Evolutionary conservation across 1,140 invertebrate species (phyloP).

Genomic region (Papilio helenus): DNA sequence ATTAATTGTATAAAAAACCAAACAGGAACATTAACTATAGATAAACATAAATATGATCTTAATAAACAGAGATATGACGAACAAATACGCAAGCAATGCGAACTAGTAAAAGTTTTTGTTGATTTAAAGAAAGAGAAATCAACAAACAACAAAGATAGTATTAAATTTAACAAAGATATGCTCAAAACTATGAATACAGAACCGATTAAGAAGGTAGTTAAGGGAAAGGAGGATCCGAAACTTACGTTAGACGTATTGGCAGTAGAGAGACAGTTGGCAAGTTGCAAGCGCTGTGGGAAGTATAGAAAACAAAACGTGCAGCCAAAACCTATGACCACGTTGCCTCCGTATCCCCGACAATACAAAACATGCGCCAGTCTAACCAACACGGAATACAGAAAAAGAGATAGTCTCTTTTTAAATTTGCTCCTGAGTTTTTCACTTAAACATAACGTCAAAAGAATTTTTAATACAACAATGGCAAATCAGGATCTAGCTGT

Average conservation of each 20-base stretch:
- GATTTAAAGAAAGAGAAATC: slow-evolving; percentile 34
- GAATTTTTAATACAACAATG: slow-evolving; percentile 72
- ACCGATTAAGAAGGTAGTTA: slow-evolving; percentile 45
- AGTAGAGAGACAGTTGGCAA: slow-evolving; percentile 55
- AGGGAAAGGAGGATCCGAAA: slow-evolving; percentile 50
- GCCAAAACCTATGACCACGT: slow-evolving; percentile 48
- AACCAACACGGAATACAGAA: slow-evolving; percentile 55
- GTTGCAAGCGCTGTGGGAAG: slow-evolving; percentile 71
- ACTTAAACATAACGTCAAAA: slow-evolving; percentile 66
- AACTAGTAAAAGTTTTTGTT: slow-evolving; percentile 22
- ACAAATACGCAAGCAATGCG: slow-evolving; percentile 4
- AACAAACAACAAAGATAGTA: slow-evolving; percentile 10
- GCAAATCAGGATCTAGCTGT: slow-evolving; percentile 70
- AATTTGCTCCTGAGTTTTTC: slow-evolving; percentile 70
- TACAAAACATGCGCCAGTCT: slow-evolving; percentile 64
- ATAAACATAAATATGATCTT: slow-evolving; percentile 64
- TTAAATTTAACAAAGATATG: slow-evolving; percentile 25
- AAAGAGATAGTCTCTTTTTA: slow-evolving; percentile 57
- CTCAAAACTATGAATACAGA: slow-evolving; percentile 44
- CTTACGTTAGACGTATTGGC: slow-evolving; percentile 71
- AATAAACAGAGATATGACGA: slow-evolving; percentile 41
- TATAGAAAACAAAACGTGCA: slow-evolving; percentile 67
- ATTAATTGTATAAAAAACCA: slow-evolving; percentile 57
- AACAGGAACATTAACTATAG: slow-evolving; percentile 56
- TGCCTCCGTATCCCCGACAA: slow-evolving; percentile 61